These are phyloP conservation scores for Deroptyus accipitrinus DNA, from an alignment of 2,113 vertebrate species.

Conservation along the genomic window DNA sequence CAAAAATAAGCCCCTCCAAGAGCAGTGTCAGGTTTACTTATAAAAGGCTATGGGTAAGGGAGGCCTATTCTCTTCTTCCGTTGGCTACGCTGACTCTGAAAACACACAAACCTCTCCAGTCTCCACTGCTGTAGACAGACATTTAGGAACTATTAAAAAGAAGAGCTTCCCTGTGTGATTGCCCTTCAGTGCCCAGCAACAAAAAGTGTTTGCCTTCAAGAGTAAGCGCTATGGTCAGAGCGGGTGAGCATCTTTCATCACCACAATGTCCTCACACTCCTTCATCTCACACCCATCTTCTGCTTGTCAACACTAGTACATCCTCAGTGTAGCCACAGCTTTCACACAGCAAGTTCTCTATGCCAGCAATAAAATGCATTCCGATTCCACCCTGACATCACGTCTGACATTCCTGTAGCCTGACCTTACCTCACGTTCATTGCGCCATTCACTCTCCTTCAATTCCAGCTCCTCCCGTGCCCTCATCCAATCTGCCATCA, in stretches of 20 bases:
- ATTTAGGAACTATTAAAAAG: neutral
- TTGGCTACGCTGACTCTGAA: neutral
- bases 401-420: accelerated
- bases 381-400: neutral
- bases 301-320: neutral
- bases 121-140: neutral
- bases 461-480: slow-evolving; percentile 79
- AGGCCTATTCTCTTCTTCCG: neutral
- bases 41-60: neutral
- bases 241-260: neutral
- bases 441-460: slow-evolving; percentile 81
- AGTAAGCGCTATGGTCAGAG: neutral
- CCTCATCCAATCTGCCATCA: slow-evolving; percentile 84
- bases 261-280: neutral
- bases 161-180: neutral
- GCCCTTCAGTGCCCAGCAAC: neutral
- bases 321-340: neutral
- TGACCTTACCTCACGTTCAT: slow-evolving; percentile 74
- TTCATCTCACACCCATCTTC: neutral
- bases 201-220: neutral
- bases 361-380: neutral
- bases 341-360: neutral
- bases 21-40: neutral
- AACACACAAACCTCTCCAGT: neutral
- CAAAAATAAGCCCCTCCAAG: neutral